Base-by-base conservation (phyloP, 2,888 invertebrate genomes). In the Pollenia angustigena region DNA sequence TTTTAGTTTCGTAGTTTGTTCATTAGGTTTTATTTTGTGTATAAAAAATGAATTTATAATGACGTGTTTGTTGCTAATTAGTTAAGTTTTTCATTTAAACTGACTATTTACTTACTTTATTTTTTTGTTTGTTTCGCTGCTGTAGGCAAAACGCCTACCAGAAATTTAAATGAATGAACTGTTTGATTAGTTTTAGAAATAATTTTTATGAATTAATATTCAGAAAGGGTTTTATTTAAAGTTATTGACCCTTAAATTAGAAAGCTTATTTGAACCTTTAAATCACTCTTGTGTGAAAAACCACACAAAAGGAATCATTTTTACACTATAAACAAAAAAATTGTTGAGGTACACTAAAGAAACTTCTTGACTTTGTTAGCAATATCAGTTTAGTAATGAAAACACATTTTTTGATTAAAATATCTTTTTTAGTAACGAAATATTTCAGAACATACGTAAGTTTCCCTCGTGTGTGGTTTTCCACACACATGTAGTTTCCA, bases 51-150 rank as follows among this genome's bases (percentile, higher is more conserved):
- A 32, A 66, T 23, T 54, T 66, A 6, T 12, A 66, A 76, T 76
- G 54, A 76, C 62, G 76, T 76, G 64, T 76, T 66, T 16, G 46
- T 46, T 46, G 54, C 54, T 76, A 56, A 76, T 76, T 76, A 66
- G 76, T 66, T 56, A n/a, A 46, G 12, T 48, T 42, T 69, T 68
- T 68, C n/a, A 48, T 10, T 32, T 68, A 11, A 64, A n/a, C 14
- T 68, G 50, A 16, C 32, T 32, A 32, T 62, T 62, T 62, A 16
- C 62, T 62, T 16, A n/a, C n/a, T 44, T 10, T 16, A 16, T 62
- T 44, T 11, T 62, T 62, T 62, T 44, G 4, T 44, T 62, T 46
- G 46, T 32, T 32, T 32, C 4, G 32, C 32, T 32, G 32, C 66
- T 18, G 42, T 68, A 48, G 14, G 23, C 32, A 2, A 2, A 68